Evolutionary conservation across 2,113 vertebrate genomes (phyloP), one percentile per base, ranked within the genome.

Genomic region (Blennius ocellaris): DNA sequence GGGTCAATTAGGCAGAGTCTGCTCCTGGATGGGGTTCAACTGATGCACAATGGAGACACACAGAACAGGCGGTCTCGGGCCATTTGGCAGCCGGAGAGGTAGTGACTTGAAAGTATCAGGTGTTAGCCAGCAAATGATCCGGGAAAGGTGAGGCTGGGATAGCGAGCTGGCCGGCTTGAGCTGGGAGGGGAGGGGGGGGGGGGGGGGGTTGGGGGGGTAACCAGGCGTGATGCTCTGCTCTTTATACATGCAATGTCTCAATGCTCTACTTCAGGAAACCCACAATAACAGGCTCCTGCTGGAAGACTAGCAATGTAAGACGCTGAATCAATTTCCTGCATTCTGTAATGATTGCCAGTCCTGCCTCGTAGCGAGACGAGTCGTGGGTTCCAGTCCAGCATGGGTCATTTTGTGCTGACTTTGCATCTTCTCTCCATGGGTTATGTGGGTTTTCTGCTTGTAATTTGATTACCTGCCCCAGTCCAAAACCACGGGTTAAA

Each of bases 51-150:
- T 87, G 30, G 86, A 73, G 89, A 89, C 74, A 86, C 70, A 83
- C 87, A 85, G 89, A 89, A 93, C 87, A 93, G 91, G 90, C 93
- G 92, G 92, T 93, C 92, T 92, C 89, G 83, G 91, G 90, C 92
- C 91, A 93, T 93, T 94, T 94, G 93, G 92, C 90, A 83, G 85
- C 87, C 79, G 90, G 51, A 10, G 59, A 85, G 89, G 87, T 78
- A 89, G 87, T 61, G 72, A 89, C 91, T 85, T 85, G 86, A 90
- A 88, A 76, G 88, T 92, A 93, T 94, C 93, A 93, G 92, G 91
- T 93, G 91, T 92, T 93, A 83, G 89, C 88, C 83, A 90, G 90
- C 89, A 93, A 94, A 92, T 92, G 91, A 93, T 91, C 89, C 89
- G 77, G 80, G 84, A 80, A 84, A 91, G 86, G 87, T 92, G 84